These are phyloP conservation scores for Drosophila gunungcola DNA, from an alignment of 1,140 invertebrate genomes.

Conservation along the genomic window DNA sequence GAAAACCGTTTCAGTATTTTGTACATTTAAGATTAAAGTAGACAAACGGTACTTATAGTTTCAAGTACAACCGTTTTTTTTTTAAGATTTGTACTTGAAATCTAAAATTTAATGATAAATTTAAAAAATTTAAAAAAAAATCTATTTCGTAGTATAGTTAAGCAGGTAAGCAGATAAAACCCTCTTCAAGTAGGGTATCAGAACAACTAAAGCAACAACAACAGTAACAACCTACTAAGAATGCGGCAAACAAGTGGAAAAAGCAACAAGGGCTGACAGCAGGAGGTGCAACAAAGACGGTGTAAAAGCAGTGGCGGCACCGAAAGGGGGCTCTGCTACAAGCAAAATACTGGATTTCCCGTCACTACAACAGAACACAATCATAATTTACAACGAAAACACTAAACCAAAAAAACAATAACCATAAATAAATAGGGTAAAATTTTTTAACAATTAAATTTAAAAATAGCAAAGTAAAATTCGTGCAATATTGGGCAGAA, in stretches of 20 bases:
- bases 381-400: conserved; percentile 6
- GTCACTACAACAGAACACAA: conserved; percentile 9
- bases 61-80: too few species aligned
- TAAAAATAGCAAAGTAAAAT: too few species aligned
- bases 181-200: conserved; percentile 3
- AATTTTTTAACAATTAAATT: too few species aligned
- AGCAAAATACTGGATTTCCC: conserved; percentile 13
- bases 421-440: not conserved
- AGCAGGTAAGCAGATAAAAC: not conserved
- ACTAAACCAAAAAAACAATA: conserved; percentile 26
- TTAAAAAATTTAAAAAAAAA: too few species aligned
- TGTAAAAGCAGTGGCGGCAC: not conserved
- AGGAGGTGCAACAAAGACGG: conserved; percentile 39
- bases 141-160: not conserved
- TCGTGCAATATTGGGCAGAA: too few species aligned
- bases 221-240: conserved; percentile 11
- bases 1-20: not conserved
- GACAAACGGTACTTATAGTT: too few species aligned
- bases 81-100: too few species aligned
- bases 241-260: conserved; percentile 41
- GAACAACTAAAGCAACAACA: conserved; percentile 16
- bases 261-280: conserved; percentile 34
- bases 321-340: not conserved
- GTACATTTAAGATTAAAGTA: too few species aligned
- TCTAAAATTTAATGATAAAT: not conserved